These are phyloP conservation scores for Haliaeetus leucogaster DNA, from an alignment of 2,113 vertebrate species.

Conservation along the genomic window DNA sequence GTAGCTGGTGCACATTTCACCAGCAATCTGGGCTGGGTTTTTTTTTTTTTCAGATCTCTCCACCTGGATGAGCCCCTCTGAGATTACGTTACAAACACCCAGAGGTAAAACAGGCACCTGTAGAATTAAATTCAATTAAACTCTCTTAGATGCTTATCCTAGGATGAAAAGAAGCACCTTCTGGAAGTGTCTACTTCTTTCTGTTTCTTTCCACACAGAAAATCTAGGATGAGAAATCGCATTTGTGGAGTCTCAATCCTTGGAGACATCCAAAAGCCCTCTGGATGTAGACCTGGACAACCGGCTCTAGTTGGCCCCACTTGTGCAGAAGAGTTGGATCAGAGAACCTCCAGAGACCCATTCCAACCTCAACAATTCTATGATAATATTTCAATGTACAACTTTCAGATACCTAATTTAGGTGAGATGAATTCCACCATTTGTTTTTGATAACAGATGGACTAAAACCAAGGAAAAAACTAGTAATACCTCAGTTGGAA, in stretches of 20 bases:
- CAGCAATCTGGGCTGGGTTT: background rate
- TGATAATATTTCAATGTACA: background rate
- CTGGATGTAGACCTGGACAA: background rate
- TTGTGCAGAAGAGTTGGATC: background rate
- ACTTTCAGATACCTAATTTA: background rate
- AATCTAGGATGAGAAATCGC: background rate
- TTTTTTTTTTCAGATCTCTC: background rate
- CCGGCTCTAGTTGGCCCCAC: accelerated
- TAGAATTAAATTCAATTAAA: background rate
- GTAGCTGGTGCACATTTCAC: background rate
- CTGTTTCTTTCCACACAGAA: background rate
- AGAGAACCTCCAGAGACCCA: background rate
- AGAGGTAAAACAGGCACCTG: background rate
- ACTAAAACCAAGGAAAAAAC: background rate
- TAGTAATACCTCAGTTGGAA: background rate
- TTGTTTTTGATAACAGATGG: background rate
- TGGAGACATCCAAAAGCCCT: background rate
- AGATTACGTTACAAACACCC: background rate
- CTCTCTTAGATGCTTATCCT: background rate
- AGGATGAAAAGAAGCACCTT: background rate
- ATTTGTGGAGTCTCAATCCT: background rate
- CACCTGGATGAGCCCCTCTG: background rate
- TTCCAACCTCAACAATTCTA: background rate
- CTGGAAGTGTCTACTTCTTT: background rate
- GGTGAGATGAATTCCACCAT: background rate